phyloP scores from a whole-genome alignment of 2,888 invertebrate genomes.

The Mylabris sibirica region DNA sequence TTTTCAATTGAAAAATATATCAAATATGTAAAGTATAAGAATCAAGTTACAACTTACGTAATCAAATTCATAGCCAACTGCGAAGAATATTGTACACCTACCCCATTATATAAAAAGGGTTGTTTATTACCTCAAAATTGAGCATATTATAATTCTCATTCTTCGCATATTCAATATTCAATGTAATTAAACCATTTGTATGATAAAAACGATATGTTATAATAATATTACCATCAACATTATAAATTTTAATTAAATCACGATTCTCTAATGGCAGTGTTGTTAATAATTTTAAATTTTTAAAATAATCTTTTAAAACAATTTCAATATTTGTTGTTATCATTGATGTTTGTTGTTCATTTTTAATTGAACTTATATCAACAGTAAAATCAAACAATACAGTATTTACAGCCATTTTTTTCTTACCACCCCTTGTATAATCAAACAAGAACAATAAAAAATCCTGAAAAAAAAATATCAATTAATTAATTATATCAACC shows the following conservation, averaged over 20 bases:
- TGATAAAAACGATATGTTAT: constrained; percentile 75
- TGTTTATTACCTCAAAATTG: constrained; percentile 75
- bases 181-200: constrained; percentile 77
- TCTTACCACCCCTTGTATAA: no score
- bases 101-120: not conserved
- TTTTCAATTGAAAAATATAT: no score
- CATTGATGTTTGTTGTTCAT: constrained; percentile 71
- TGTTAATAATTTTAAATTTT: constrained; percentile 73
- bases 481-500: no score
- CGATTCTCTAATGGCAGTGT: constrained; percentile 73
- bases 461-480: no score
- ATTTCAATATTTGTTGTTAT: constrained; percentile 74
- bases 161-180: constrained; percentile 85
- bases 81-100: not conserved
- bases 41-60: no score
- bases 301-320: constrained; percentile 75
- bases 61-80: not conserved
- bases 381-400: constrained; percentile 82
- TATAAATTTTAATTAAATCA: constrained; percentile 72
- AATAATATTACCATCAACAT: constrained; percentile 74
- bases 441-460: not conserved
- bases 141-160: constrained; percentile 77
- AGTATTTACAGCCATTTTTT: constrained; percentile 78
- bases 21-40: no score
- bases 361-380: constrained; percentile 72